Base-by-base conservation (phyloP, 2,888 invertebrate genomes). In the Apotomis turbidana region DNA sequence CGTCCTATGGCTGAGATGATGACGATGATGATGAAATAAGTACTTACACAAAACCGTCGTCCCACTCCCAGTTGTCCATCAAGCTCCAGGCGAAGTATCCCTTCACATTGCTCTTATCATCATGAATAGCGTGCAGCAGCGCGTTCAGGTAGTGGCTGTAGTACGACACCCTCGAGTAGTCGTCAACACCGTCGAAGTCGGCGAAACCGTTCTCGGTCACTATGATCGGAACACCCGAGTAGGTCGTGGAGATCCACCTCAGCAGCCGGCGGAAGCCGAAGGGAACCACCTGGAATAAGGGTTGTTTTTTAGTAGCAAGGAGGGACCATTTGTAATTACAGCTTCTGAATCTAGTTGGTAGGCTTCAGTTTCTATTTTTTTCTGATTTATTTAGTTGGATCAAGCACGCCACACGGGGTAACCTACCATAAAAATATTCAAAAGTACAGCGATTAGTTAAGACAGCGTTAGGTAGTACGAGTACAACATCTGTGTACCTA, bases 21-120 rank as follows among this genome's bases (percentile, higher is more conserved):
- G n/a, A n/a, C n/a, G n/a, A n/a, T n/a, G n/a, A n/a, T n/a, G n/a
- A n/a, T n/a, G n/a, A 41, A 41, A 58, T 36, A 36, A 12, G 10
- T 78, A 94, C 95, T 95, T 93, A 96, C 95, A 95, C 94, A 86
- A 95, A 97, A 68, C 97, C 97, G 70, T 94, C 94, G 72, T 94
- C 94, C 97, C 97, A 97, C 87, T 97, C 97, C 85, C 96, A 97
- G 83, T 97, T 97, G 83, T 98, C 97, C 95, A 97, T 95, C 62
- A 97, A 87, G 81, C 96, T 96, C 97, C 97, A 97, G 6, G 95
- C 95, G 71, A 96, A 95, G 87, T 97, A 98, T 0, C 96, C 96
- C 36, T 89, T 88, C 3, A 96, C 94, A 77, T 95, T 95, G 77
- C 94, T 95, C 3, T 94, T 93, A 84, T 96, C 95, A 76, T 95